Evolutionary conservation across 2,797 vertebrate species (phyloP).

Genomic region (Mycteria americana): DNA sequence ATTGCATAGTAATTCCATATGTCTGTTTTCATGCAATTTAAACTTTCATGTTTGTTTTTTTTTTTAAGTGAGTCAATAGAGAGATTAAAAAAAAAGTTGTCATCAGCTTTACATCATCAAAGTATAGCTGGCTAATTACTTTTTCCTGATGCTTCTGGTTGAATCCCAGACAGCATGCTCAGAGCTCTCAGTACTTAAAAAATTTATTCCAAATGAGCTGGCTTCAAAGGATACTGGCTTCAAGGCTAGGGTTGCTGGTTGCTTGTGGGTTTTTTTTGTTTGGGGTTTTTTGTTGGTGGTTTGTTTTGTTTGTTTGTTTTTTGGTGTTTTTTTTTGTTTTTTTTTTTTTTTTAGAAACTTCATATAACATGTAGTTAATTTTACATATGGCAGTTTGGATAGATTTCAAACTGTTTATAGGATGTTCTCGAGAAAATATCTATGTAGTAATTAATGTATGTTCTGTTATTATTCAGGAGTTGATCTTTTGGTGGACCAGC

Average conservation of each 20-base stretch:
- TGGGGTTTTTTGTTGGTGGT: not conserved
- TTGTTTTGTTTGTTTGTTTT: not conserved
- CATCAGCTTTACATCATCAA: not conserved
- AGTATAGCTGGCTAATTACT: not conserved
- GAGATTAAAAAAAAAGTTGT: not conserved
- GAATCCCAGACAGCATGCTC: not conserved
- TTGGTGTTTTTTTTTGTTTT: not conserved
- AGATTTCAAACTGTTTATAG: not conserved
- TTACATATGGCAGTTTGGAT: not conserved
- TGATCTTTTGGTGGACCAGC: constrained; percentile 95
- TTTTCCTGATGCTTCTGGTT: not conserved
- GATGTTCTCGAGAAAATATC: not conserved
- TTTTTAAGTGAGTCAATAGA: not conserved
- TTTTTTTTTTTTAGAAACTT: not conserved
- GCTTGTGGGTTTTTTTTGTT: not conserved
- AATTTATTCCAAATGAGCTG: not conserved
- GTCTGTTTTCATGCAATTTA: not conserved
- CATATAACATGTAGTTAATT: not conserved
- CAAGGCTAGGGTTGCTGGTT: not conserved
- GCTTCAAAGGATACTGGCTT: not conserved
- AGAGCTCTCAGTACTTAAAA: not conserved
- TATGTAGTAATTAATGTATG: not conserved
- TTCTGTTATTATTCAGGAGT: constrained; percentile 79
- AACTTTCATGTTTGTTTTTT: not conserved
- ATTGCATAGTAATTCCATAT: not conserved